A percentile compares a stretch with the other conserved stretches of the same genome.
Conservation (phyloP, 2,888 invertebrate species). For the Drosophila multiciliata region DNA sequence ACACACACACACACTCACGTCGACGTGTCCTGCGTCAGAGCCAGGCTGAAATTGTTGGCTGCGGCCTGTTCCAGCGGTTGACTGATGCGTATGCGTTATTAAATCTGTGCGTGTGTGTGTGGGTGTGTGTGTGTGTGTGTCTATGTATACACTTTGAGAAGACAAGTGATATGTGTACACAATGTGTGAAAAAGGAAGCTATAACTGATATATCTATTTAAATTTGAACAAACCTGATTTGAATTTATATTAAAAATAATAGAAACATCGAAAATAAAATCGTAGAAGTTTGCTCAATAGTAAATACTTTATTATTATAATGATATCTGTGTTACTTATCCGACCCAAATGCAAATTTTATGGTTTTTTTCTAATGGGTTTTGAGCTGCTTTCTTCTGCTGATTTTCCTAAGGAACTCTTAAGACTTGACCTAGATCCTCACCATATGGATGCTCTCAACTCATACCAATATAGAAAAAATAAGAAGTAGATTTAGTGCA, state of each 20-base stretch:
- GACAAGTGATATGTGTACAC: background rate
- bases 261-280: background rate
- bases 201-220: background rate
- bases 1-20: background rate
- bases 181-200: background rate
- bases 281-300: background rate
- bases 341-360: background rate
- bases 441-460: background rate
- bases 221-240: background rate
- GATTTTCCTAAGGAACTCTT: background rate
- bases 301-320: background rate
- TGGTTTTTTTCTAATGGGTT: background rate
- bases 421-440: background rate
- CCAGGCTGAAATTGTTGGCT: constrained; percentile 59
- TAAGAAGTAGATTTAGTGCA: background rate
- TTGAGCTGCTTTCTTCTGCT: background rate
- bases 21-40: constrained; percentile 26
- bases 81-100: constrained; percentile 78
- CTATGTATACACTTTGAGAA: constrained; percentile 5
- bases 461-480: background rate
- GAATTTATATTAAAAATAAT: background rate
- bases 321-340: too few species aligned
- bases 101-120: constrained; percentile 67
- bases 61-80: constrained; percentile 76
- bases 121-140: constrained; percentile 8